phyloP scores from a whole-genome alignment of 2,113 vertebrate genomes.

The Nesoenas mayeri region DNA sequence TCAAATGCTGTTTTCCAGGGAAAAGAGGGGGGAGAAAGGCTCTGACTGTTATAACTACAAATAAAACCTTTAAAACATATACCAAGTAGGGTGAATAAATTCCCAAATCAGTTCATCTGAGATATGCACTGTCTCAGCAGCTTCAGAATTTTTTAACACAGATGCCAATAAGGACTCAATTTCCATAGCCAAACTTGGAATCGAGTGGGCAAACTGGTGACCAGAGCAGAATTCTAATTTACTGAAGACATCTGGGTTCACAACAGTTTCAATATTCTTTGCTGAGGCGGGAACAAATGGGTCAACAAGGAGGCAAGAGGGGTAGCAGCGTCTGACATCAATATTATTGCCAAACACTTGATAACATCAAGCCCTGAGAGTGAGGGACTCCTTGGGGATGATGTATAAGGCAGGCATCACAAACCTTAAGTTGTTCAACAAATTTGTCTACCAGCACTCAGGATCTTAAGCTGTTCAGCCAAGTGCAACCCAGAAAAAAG shows the following conservation, averaged over 20 bases:
- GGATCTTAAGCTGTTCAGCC: not conserved
- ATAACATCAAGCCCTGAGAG: not conserved
- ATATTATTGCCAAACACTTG: not conserved
- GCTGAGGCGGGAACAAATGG: not conserved
- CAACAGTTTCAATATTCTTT: not conserved
- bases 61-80: constrained; percentile 11
- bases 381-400: not conserved
- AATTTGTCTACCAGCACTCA: not conserved
- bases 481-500: not conserved
- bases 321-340: rapidly evolving
- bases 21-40: not conserved
- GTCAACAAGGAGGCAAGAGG: not conserved
- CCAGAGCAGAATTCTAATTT: not conserved
- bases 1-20: constrained; percentile 2
- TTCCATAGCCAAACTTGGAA: not conserved
- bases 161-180: not conserved
- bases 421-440: not conserved
- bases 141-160: not conserved
- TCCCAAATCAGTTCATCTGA: not conserved
- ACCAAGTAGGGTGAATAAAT: not conserved
- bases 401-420: not conserved
- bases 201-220: not conserved
- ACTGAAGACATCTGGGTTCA: not conserved
- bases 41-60: not conserved
- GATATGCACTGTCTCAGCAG: not conserved